A percentile compares a stretch with the other conserved stretches of the same genome.
These are phyloP conservation scores for Vesta saturnalis DNA, from an alignment of 2,888 invertebrate species.

Conservation along the genomic window DNA sequence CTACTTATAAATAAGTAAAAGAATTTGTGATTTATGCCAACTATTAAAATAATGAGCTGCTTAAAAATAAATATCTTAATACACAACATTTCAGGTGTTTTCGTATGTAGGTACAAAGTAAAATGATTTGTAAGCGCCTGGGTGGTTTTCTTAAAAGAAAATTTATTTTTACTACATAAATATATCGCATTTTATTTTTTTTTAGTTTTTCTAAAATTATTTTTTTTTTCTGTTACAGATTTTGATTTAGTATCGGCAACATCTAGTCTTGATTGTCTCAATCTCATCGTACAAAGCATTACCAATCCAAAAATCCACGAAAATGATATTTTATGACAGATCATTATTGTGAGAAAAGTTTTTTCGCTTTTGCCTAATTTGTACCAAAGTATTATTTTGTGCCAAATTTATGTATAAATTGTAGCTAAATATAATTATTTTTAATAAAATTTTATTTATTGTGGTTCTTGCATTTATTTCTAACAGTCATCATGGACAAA, in stretches of 20 bases:
- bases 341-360: too few species aligned
- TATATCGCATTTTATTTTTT: too few species aligned
- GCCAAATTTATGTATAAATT: conserved; percentile 4
- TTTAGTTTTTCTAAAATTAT: too few species aligned
- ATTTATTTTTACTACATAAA: conserved; percentile 15
- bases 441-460: conserved; percentile 3
- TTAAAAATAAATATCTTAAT: conserved; percentile 43
- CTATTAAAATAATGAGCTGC: conserved; percentile 42
- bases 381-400: not conserved
- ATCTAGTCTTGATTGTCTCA: conserved; percentile 74
- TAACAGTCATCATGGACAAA: too few species aligned
- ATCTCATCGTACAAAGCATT: conserved; percentile 77
- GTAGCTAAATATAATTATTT: conserved; percentile 10
- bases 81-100: conserved; percentile 41
- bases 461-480: too few species aligned
- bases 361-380: not conserved
- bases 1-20: conserved; percentile 10
- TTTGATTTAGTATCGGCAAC: conserved; percentile 61
- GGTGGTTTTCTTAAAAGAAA: conserved; percentile 27
- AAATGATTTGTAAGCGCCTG: conserved; percentile 44
- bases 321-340: conserved; percentile 22
- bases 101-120: conserved; percentile 43
- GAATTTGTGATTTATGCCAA: conserved; percentile 37
- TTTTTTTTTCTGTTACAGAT: conserved; percentile 56
- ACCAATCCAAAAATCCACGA: conserved; percentile 53